Conservation (phyloP, 1,140 invertebrate species). For the Tetranychus urticae region DNA sequence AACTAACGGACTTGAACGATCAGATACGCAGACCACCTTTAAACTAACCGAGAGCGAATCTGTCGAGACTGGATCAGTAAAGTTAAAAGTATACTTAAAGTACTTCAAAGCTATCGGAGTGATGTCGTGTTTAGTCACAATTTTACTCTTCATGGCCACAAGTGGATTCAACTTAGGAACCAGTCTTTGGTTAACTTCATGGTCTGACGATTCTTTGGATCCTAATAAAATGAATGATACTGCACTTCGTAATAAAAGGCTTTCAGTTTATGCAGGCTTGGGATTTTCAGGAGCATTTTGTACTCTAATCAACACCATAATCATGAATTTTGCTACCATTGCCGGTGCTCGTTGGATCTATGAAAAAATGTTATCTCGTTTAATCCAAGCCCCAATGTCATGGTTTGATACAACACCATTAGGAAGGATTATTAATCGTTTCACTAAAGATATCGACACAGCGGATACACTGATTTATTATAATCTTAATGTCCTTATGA, state of each 20-base stretch:
- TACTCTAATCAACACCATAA: not conserved
- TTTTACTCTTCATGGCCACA: slow-evolving; percentile 9
- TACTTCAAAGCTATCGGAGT: slow-evolving; percentile 5
- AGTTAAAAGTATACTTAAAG: slow-evolving; percentile 3
- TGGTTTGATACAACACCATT: slow-evolving; percentile 40
- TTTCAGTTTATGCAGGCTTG: slow-evolving; percentile 63
- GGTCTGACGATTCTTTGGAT: slow-evolving; percentile 19
- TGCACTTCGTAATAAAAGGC: slow-evolving; percentile 42
- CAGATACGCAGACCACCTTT: not conserved
- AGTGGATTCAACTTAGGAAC: slow-evolving; percentile 17
- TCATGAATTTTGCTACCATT: slow-evolving; percentile 3
- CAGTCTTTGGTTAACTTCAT: slow-evolving; percentile 20
- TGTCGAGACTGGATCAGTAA: slow-evolving; percentile 8
- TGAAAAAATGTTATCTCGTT: slow-evolving; percentile 26
- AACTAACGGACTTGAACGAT: not conserved
- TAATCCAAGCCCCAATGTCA: slow-evolving; percentile 33
- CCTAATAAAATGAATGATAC: slow-evolving; percentile 19
- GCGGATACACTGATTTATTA: slow-evolving; percentile 27
- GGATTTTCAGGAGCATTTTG: slow-evolving; percentile 42
- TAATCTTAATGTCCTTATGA: slow-evolving; percentile 23
- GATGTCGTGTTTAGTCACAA: not conserved
- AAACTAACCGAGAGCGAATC: slow-evolving; percentile 28
- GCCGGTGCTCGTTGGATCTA: slow-evolving; percentile 4
- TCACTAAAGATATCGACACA: slow-evolving; percentile 26
- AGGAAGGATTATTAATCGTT: slow-evolving; percentile 47